A percentile compares a stretch with the other conserved stretches of the same genome.
phyloP scores from a whole-genome alignment of 2,113 vertebrate genomes.

The Climacteris rufus region DNA sequence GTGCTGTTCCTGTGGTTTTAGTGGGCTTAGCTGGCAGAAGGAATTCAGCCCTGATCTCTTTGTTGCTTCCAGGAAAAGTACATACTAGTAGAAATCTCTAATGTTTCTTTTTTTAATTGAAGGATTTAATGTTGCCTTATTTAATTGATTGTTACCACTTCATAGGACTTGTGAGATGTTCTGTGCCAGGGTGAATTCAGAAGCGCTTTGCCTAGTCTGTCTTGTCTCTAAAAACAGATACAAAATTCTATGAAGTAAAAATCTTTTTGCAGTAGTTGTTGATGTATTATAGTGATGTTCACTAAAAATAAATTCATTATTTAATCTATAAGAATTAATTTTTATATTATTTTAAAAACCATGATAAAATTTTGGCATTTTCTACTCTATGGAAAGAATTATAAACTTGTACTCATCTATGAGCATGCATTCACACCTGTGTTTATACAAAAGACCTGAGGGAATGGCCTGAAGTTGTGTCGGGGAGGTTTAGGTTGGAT shows the following conservation, averaged over 20 bases:
- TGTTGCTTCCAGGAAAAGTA: neutral
- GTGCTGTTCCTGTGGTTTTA: neutral
- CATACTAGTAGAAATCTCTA: neutral
- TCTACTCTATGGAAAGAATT: neutral
- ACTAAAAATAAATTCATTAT: neutral
- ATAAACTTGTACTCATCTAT: neutral
- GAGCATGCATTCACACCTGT: fast-evolving
- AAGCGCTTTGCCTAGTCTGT: neutral
- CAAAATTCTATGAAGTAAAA: neutral
- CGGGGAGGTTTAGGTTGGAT: neutral
- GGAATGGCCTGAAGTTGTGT: neutral
- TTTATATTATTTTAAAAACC: neutral
- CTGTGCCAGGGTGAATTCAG: neutral
- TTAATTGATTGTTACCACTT: neutral
- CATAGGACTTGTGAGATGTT: neutral
- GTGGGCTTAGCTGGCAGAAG: neutral
- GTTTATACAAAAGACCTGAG: neutral
- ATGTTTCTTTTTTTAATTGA: neutral
- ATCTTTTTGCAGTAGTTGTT: neutral
- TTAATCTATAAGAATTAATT: neutral
- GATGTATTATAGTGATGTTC: neutral
- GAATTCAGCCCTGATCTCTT: neutral
- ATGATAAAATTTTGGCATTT: neutral
- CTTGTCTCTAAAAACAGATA: neutral
- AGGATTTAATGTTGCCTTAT: neutral